Percentiles rank a stretch among this genome's conserved stretches.
phyloP scores from a whole-genome alignment of 2,113 vertebrate species.

The Poeciliopsis occidentalis region DNA sequence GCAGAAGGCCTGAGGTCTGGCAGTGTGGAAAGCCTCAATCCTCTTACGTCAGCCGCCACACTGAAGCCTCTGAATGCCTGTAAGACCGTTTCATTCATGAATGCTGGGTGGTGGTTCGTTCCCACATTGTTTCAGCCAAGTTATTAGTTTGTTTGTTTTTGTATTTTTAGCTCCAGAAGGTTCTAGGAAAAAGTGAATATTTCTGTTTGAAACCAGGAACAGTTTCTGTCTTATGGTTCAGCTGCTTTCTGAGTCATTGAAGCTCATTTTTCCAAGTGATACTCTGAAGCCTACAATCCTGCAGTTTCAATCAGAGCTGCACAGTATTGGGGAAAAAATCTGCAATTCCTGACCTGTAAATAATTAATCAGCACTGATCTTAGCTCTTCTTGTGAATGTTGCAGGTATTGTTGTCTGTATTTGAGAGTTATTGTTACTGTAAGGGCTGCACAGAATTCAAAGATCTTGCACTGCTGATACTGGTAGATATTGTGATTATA shows the following conservation, averaged over 20 bases:
- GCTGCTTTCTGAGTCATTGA: neutral
- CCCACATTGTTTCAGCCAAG: slow-evolving; percentile 14
- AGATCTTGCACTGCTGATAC: no score
- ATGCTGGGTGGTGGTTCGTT: slow-evolving; percentile 15
- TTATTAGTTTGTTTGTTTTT: neutral
- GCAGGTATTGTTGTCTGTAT: no score
- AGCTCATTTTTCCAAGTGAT: neutral
- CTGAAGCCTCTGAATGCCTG: slow-evolving; percentile 60
- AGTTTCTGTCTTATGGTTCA: neutral
- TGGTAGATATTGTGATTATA: no score
- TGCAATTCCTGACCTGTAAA: no score
- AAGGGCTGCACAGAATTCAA: no score
- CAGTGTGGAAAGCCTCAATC: slow-evolving; percentile 57
- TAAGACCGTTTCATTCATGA: slow-evolving; percentile 48
- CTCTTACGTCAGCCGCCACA: slow-evolving; percentile 67
- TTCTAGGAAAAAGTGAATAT: neutral
- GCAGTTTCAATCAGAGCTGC: no score
- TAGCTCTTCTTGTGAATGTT: no score
- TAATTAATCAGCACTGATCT: no score
- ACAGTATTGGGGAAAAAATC: no score
- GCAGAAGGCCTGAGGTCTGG: slow-evolving; percentile 44
- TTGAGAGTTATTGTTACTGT: no score
- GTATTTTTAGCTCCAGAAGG: neutral
- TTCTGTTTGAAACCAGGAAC: neutral
- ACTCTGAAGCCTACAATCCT: no score